Evolutionary conservation across 2,888 invertebrate genomes (phyloP).

Genomic region (Euzetes globulus): DNA sequence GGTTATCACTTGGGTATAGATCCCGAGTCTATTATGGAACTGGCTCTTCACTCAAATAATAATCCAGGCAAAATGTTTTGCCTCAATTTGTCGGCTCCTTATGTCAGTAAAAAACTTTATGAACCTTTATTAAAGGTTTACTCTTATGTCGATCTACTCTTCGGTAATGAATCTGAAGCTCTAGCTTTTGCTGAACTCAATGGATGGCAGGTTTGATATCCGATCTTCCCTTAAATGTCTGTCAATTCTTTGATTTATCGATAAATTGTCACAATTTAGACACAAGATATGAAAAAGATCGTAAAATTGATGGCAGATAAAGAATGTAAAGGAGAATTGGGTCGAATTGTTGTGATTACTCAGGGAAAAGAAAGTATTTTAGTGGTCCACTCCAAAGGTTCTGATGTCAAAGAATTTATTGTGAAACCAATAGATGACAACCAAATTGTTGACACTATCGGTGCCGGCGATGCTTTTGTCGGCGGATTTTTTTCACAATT

Average conservation of each 20-base stretch:
- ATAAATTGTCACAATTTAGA: conserved; percentile 50
- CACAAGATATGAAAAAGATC: conserved; percentile 58
- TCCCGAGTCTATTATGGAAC: conserved; percentile 70
- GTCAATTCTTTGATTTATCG: background rate
- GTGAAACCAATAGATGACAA: conserved; percentile 59
- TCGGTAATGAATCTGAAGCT: conserved; percentile 59
- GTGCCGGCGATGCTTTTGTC: conserved; percentile 96
- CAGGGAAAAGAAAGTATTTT: conserved; percentile 80
- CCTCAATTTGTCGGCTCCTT: conserved; percentile 94
- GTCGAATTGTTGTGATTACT: conserved; percentile 77
- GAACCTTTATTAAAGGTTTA: conserved; percentile 68
- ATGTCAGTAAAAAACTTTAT: conserved; percentile 77
- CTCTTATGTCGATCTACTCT: conserved; percentile 87
- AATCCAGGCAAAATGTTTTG: conserved; percentile 61
- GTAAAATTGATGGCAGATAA: background rate
- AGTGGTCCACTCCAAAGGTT: conserved; percentile 55
- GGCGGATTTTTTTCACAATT: conserved; percentile 90
- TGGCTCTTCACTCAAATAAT: conserved; percentile 68
- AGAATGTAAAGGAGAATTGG: conserved; percentile 59
- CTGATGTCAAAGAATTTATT: conserved; percentile 43
- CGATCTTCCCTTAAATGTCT: too few relatives aligned
- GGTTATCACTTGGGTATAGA: conserved; percentile 92
- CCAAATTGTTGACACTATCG: conserved; percentile 79
- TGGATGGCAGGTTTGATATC: conserved; percentile 50
- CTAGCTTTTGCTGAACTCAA: conserved; percentile 48